Conservation (phyloP, 2,113 vertebrate genomes). For the Camelus dromedarius region DNA sequence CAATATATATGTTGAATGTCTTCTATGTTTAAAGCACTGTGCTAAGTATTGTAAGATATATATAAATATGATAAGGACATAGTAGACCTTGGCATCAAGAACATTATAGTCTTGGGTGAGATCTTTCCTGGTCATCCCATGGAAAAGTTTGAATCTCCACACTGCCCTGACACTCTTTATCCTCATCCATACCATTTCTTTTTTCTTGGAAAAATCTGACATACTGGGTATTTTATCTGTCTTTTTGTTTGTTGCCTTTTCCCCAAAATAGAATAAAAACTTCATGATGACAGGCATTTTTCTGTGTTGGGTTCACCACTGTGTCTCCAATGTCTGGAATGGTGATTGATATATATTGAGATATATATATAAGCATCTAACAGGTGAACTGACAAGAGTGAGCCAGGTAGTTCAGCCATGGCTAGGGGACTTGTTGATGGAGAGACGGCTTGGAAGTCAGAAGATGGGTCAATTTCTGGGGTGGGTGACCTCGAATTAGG, state of each 20-base stretch:
- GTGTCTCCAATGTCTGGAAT: background rate
- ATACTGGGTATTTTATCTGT: background rate
- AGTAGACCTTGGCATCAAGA: background rate
- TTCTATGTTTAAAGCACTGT: background rate
- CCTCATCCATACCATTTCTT: background rate
- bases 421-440: background rate
- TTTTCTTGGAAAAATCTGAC: background rate
- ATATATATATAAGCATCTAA: background rate
- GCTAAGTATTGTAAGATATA: background rate
- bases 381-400: background rate
- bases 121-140: background rate
- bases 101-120: background rate
- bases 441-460: background rate
- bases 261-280: background rate
- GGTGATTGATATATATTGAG: background rate
- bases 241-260: background rate
- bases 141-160: background rate
- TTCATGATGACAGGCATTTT: background rate
- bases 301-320: background rate
- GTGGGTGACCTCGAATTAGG: background rate
- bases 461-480: background rate
- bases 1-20: background rate
- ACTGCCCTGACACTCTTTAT: background rate
- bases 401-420: background rate
- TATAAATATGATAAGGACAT: background rate